These are phyloP conservation scores for Drosophila pseudoananassae DNA, from an alignment of 1,140 invertebrate species.

Conservation along the genomic window DNA sequence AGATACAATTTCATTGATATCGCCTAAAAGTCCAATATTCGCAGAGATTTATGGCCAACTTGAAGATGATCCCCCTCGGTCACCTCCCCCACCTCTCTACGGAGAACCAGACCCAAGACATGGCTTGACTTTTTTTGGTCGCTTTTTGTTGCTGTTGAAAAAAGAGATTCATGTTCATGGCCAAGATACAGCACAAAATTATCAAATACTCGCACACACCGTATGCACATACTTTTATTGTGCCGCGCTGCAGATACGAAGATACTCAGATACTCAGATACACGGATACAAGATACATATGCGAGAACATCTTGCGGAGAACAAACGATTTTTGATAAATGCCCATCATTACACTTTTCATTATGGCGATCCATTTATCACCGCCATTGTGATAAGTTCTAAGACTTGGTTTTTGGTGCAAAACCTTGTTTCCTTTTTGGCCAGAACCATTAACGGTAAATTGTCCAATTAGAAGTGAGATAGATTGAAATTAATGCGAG, in stretches of 20 bases:
- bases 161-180: conserved; percentile 74
- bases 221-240: conserved; percentile 52
- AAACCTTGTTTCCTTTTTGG: conserved; percentile 28
- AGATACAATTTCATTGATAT: conserved; percentile 84
- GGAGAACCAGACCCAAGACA: conserved; percentile 24
- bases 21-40: conserved; percentile 83
- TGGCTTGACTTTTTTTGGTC: conserved; percentile 33
- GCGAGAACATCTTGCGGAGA: conserved; percentile 37
- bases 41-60: conserved; percentile 76
- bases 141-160: conserved; percentile 26
- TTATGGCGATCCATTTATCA: conserved; percentile 70
- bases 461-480: conserved; percentile 27
- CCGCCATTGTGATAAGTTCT: conserved; percentile 50
- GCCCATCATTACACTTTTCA: conserved; percentile 73
- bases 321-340: conserved; percentile 79
- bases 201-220: conserved; percentile 69
- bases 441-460: conserved; percentile 29
- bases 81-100: background rate
- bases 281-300: conserved; percentile 50
- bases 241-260: conserved; percentile 64
- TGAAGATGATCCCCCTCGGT: conserved; percentile 60
- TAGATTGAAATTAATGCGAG: conserved; percentile 20
- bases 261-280: conserved; percentile 38
- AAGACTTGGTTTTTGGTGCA: conserved; percentile 16
- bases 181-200: conserved; percentile 71